Percentiles rank a stretch among this genome's conserved stretches.
phyloP scores from a whole-genome alignment of 2,797 vertebrate genomes.

The Phrynocephalus forsythii region DNA sequence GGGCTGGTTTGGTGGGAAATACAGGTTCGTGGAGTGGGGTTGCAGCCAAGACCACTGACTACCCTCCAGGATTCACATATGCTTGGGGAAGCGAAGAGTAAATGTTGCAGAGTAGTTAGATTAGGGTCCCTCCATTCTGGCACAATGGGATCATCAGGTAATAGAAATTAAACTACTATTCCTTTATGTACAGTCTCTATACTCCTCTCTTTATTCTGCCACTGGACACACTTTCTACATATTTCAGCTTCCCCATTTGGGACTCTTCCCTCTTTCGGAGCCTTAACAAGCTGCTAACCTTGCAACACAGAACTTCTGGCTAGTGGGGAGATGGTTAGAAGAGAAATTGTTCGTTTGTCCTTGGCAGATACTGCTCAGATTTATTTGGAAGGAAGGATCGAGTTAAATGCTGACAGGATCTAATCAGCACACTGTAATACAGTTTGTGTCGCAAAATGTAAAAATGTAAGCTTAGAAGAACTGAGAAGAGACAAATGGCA shows the following conservation, averaged over 20 bases:
- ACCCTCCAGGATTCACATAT: too few relatives aligned
- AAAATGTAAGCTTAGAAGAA: background rate
- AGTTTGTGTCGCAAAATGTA: background rate
- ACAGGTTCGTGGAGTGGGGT: too few relatives aligned
- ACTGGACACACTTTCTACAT: background rate
- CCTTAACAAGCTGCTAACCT: fast-evolving
- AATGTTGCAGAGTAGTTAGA: too few relatives aligned
- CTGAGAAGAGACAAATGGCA: background rate
- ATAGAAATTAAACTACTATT: background rate
- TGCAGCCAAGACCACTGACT: too few relatives aligned
- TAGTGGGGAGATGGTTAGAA: background rate
- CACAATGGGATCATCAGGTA: background rate
- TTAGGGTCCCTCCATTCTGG: too few relatives aligned
- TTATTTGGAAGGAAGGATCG: background rate
- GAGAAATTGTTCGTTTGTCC: background rate
- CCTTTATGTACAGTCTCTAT: background rate
- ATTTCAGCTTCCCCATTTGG: background rate
- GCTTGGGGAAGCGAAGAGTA: too few relatives aligned
- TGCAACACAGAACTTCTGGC: background rate
- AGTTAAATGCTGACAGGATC: background rate
- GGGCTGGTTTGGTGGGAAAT: too few relatives aligned
- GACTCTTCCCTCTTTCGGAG: fast-evolving
- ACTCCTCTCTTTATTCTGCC: background rate
- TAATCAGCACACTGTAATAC: background rate
- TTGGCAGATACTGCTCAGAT: background rate